A percentile compares a stretch with the other conserved stretches of the same genome.
Conservation (phyloP, 2,797 vertebrate species). For the Mycteria americana region DNA sequence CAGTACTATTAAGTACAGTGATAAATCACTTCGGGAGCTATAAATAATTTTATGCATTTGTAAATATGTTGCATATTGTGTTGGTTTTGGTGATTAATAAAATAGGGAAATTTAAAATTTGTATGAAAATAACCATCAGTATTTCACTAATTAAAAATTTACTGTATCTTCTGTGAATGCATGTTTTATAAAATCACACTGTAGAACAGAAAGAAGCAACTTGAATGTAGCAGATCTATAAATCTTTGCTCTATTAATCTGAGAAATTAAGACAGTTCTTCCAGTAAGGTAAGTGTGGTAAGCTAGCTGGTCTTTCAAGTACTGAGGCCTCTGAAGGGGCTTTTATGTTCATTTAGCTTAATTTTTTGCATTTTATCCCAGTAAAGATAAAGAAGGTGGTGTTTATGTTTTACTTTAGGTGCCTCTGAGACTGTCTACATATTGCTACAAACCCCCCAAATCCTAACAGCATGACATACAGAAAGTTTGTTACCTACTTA, state of each 20-base stretch:
- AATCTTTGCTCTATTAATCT: neutral
- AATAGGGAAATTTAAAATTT: neutral
- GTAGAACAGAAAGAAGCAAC: neutral
- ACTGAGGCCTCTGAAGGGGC: neutral
- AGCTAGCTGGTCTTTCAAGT: neutral
- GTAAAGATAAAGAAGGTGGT: neutral
- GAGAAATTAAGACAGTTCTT: neutral
- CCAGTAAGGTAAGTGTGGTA: neutral
- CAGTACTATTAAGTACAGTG: neutral
- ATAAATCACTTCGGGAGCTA: neutral
- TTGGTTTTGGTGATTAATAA: neutral
- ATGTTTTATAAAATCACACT: neutral
- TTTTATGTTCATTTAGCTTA: neutral
- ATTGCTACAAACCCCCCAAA: neutral
- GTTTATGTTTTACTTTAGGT: neutral
- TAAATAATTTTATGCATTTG: neutral
- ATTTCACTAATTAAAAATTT: neutral
- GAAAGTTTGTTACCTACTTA: neutral
- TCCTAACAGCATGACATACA: neutral
- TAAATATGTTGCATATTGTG: neutral
- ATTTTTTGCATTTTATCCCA: neutral
- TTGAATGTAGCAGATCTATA: neutral
- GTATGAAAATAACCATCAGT: neutral
- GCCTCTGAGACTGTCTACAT: neutral
- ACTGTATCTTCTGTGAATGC: neutral